Percentiles rank a stretch among this genome's conserved stretches.
Conservation (phyloP, 2,797 vertebrate genomes). For the Telmatherina bonti region DNA sequence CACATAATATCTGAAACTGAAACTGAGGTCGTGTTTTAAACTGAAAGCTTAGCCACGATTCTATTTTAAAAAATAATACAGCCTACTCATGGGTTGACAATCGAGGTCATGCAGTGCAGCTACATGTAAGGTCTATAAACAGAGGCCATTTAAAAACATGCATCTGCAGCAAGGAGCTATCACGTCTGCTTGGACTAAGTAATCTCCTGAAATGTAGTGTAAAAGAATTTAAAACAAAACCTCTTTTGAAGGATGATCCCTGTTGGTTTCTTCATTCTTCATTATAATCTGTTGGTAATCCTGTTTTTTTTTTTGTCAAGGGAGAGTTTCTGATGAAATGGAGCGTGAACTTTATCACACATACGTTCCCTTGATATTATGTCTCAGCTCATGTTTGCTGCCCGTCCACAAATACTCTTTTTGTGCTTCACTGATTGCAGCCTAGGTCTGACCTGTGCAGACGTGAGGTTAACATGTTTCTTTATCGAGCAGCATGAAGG, state of each 20-base stretch:
- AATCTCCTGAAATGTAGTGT: background rate
- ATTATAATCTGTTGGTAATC: slow-evolving; percentile 17
- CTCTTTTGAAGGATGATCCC: background rate
- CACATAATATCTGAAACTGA: background rate
- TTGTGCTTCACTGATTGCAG: slow-evolving; percentile 14
- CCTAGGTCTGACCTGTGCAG: slow-evolving; percentile 29
- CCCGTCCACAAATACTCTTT: slow-evolving; percentile 13
- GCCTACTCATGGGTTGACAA: slow-evolving; percentile 49
- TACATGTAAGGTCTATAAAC: background rate
- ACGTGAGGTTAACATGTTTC: slow-evolving; percentile 32
- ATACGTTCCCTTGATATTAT: slow-evolving; percentile 1
- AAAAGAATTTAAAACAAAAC: slow-evolving; percentile 4
- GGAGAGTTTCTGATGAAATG: slow-evolving; percentile 21
- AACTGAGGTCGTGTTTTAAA: background rate
- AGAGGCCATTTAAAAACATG: background rate
- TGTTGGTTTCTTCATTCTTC: slow-evolving; percentile 4
- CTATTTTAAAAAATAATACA: slow-evolving; percentile 47
- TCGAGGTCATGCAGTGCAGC: slow-evolving; percentile 43
- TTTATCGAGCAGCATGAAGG: slow-evolving; percentile 18
- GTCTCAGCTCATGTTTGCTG: slow-evolving; percentile 20
- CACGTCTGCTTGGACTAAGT: background rate
- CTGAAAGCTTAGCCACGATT: slow-evolving; percentile 2
- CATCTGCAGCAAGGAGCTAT: slow-evolving; percentile 9
- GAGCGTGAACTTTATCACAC: slow-evolving; percentile 15
- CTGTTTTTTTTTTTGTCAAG: slow-evolving; percentile 17